Evolutionary conservation across 2,797 vertebrate genomes (phyloP).

Genomic region (Premnoplex brunnescens): DNA sequence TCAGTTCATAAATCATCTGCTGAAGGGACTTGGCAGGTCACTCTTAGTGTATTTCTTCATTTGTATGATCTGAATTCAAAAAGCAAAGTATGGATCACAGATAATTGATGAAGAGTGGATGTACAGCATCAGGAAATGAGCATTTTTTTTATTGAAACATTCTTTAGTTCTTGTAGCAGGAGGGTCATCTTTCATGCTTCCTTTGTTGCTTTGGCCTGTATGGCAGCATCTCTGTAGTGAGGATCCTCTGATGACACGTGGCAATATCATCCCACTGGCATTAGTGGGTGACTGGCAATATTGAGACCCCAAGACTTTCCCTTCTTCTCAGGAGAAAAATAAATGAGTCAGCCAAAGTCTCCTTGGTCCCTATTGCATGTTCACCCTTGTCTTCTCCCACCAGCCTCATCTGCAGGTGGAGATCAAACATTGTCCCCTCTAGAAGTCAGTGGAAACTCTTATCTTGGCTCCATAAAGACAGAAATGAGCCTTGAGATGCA

Average conservation of each 20-base stretch:
- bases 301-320: background rate
- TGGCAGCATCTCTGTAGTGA: background rate
- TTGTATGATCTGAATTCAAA: constrained; percentile 53
- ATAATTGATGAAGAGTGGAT: constrained; percentile 56
- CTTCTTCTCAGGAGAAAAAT: background rate
- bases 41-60: constrained; percentile 50
- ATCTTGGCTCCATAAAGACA: background rate
- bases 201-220: background rate
- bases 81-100: constrained; percentile 52
- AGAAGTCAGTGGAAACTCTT: background rate
- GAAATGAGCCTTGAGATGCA: background rate
- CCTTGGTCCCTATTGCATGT: rapidly evolving
- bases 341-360: background rate
- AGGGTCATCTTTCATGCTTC: background rate
- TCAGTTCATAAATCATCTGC: constrained; percentile 69
- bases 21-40: constrained; percentile 61
- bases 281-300: background rate
- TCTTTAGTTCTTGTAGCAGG: background rate
- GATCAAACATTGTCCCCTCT: background rate
- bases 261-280: background rate
- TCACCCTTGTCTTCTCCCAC: background rate
- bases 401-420: rapidly evolving
- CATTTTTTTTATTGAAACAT: background rate
- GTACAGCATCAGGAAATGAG: constrained; percentile 25
- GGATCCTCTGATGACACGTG: background rate